Evolutionary conservation across 2,797 vertebrate species (phyloP).

Genomic region (Tapera naevia): DNA sequence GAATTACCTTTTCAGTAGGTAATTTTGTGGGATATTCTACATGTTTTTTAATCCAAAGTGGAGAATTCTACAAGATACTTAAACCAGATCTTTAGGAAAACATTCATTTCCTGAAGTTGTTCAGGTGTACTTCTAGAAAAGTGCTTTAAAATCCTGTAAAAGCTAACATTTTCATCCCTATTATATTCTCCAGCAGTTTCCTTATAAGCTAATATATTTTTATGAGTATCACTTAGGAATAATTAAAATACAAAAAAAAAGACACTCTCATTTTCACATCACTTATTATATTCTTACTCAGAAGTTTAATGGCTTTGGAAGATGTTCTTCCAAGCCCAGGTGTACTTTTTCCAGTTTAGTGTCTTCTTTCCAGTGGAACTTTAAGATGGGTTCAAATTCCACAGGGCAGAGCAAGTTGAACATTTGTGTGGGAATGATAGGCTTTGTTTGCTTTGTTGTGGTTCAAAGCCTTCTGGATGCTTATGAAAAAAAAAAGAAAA

Average conservation of each 20-base stretch:
- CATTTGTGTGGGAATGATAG: slow-evolving; percentile 36
- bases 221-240: slow-evolving; percentile 63
- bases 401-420: background rate
- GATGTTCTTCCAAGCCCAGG: slow-evolving; percentile 45
- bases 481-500: slow-evolving; percentile 23
- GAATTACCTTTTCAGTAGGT: background rate
- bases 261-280: slow-evolving; percentile 52
- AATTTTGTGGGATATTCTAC: background rate
- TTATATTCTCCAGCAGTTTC: slow-evolving; percentile 38
- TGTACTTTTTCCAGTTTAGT: slow-evolving; percentile 41
- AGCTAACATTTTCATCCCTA: slow-evolving; percentile 8
- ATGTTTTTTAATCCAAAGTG: background rate
- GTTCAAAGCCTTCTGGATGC: slow-evolving; percentile 19
- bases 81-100: background rate
- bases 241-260: slow-evolving; percentile 55
- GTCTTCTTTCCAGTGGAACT: background rate
- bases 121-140: slow-evolving; percentile 18
- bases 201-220: slow-evolving; percentile 64
- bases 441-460: slow-evolving; percentile 37
- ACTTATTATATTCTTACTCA: slow-evolving; percentile 50
- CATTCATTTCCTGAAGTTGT: background rate
- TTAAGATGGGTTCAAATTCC: slow-evolving; percentile 17
- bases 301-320: slow-evolving; percentile 52
- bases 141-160: slow-evolving; percentile 25
- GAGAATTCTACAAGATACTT: background rate